A percentile compares a stretch with the other conserved stretches of the same genome.
phyloP scores from a whole-genome alignment of 2,113 vertebrate species.

The Numenius arquata region DNA sequence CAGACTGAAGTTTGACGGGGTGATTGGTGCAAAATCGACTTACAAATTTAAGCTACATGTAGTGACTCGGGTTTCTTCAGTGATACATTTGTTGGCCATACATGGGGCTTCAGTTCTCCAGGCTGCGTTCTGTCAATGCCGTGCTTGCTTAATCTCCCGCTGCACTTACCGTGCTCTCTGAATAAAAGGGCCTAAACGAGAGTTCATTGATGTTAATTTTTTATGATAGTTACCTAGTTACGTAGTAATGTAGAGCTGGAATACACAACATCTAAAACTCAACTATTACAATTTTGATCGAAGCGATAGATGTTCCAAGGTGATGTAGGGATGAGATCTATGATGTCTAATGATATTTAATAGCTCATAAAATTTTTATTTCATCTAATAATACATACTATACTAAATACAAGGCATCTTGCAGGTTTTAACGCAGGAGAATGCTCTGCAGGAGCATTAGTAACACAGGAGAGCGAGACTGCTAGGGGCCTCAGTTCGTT shows the following conservation, averaged over 20 bases:
- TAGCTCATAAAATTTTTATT: neutral
- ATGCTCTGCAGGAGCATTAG: neutral
- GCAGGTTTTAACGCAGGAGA: neutral
- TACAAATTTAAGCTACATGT: neutral
- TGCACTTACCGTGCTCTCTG: neutral
- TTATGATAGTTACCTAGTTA: neutral
- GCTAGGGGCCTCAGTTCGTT: accelerated
- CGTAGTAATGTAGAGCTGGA: neutral
- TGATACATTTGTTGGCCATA: accelerated
- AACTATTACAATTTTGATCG: neutral
- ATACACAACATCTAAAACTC: neutral
- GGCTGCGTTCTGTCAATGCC: neutral
- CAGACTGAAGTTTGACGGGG: neutral
- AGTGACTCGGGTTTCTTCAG: neutral
- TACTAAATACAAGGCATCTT: neutral
- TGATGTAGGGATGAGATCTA: neutral
- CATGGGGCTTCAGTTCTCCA: neutral
- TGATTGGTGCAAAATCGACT: neutral
- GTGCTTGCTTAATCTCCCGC: neutral
- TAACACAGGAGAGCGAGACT: neutral
- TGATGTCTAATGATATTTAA: neutral
- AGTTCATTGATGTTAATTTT: neutral
- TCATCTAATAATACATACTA: neutral
- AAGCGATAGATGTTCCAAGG: neutral
- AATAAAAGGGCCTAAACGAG: neutral